phyloP scores from a whole-genome alignment of 37 sponge, comb jelly and placozoan species.

The Ianthella basta region DNA sequence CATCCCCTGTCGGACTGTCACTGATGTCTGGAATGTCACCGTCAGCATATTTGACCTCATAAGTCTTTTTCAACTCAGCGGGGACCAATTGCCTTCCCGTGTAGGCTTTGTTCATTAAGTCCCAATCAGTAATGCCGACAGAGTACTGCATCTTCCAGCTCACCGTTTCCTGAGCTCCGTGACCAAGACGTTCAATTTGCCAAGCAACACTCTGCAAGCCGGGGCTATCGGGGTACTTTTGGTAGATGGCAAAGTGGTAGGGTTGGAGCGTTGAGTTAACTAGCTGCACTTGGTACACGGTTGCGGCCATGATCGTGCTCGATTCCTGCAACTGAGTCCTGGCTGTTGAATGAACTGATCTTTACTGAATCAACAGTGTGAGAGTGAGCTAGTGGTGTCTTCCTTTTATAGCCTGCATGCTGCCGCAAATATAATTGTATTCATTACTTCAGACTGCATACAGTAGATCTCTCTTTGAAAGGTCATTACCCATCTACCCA shows the following conservation, averaged over 20 bases:
- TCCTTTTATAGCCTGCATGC: no score
- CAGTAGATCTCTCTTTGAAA: no score
- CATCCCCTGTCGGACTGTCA: neutral
- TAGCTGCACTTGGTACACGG: no score
- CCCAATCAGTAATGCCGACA: slow-evolving; percentile 4
- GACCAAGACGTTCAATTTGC: neutral
- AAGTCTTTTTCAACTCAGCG: neutral
- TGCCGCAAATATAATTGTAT: no score
- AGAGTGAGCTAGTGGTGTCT: no score
- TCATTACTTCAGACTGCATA: no score
- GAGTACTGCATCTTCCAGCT: neutral
- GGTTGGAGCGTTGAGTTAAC: no score
- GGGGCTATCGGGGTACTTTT: neutral
- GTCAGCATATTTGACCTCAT: neutral
- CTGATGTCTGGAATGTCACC: slow-evolving; percentile 8
- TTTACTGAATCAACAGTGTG: no score
- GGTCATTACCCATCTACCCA: no score
- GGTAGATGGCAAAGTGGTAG: slow-evolving; percentile 4
- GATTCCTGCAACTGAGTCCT: no score
- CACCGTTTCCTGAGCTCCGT: neutral
- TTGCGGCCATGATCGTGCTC: no score
- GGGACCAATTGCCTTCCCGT: neutral
- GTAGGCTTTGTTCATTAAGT: neutral
- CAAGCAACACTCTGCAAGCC: slow-evolving; percentile 23
- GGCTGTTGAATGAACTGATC: no score